phyloP scores from a whole-genome alignment of 2,113 vertebrate genomes.

The Terrapene triunguis region DNA sequence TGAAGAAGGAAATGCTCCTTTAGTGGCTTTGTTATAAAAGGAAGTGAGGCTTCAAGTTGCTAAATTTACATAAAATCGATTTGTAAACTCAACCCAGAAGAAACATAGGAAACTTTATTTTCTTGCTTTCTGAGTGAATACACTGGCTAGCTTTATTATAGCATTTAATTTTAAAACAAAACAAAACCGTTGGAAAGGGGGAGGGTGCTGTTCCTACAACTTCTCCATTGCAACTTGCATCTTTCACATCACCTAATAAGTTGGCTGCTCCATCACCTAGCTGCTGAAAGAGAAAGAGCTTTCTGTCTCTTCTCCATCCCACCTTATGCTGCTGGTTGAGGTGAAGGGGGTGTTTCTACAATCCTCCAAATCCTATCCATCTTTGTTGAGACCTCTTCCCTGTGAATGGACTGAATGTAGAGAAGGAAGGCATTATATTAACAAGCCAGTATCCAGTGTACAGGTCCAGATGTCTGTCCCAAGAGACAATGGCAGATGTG shows the following conservation, averaged over 20 bases:
- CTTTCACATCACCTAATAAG: neutral
- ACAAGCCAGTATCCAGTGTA: neutral
- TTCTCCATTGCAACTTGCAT: neutral
- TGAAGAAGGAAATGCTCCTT: slow-evolving; percentile 63
- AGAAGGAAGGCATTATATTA: neutral
- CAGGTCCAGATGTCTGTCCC: neutral
- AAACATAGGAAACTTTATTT: neutral
- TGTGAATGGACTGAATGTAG: neutral
- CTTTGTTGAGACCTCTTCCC: neutral
- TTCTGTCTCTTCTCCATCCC: neutral
- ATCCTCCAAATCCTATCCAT: neutral
- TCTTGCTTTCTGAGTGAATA: neutral
- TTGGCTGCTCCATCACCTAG: neutral
- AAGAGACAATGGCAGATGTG: neutral
- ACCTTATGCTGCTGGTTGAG: neutral
- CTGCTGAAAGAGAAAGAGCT: neutral
- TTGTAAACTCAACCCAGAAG: slow-evolving; percentile 39
- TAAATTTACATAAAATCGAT: slow-evolving; percentile 20
- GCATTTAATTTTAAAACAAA: neutral
- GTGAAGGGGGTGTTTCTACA: neutral
- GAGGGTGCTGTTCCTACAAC: neutral
- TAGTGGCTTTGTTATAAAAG: slow-evolving; percentile 55
- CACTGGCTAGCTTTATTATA: neutral
- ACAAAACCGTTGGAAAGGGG: neutral
- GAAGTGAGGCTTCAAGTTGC: slow-evolving; percentile 62